These are phyloP conservation scores for Dipus sagitta DNA, from an alignment of 2,797 vertebrate genomes.

Conservation along the genomic window DNA sequence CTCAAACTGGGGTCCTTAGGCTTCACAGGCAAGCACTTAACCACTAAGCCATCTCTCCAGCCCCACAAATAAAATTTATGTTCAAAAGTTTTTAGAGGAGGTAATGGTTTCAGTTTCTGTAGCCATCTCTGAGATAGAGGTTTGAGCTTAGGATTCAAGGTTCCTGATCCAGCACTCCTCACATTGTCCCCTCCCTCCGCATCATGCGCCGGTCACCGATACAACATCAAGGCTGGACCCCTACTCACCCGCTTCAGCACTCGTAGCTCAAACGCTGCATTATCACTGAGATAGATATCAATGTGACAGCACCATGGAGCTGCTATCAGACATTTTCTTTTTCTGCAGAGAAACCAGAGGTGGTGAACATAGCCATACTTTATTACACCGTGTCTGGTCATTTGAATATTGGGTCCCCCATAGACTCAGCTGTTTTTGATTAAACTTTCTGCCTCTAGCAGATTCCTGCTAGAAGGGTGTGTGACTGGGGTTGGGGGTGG, in stretches of 20 bases:
- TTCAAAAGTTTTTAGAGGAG: neutral
- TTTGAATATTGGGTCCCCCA: too few relatives aligned
- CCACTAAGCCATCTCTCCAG: too few relatives aligned
- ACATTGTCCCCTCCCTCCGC: neutral
- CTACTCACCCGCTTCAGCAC: neutral
- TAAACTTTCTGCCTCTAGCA: too few relatives aligned
- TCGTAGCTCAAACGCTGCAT: neutral
- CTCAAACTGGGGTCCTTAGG: too few relatives aligned
- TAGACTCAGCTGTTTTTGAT: too few relatives aligned
- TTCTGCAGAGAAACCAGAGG: neutral
- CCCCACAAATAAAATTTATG: neutral
- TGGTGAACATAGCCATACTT: neutral
- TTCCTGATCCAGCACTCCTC: neutral
- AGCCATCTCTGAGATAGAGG: neutral
- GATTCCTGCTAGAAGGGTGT: too few relatives aligned
- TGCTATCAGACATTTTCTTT: neutral
- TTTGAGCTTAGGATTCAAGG: neutral
- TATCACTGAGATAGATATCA: neutral
- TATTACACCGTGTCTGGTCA: neutral
- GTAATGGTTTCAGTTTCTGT: neutral
- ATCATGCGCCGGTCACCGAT: neutral
- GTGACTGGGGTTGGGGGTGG: too few relatives aligned
- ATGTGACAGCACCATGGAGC: neutral
- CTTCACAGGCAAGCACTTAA: too few relatives aligned
- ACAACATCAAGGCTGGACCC: neutral